Percentiles rank a stretch among this genome's conserved stretches.
Conservation (phyloP, 1,140 invertebrate species). For the Procambarus clarkii region DNA sequence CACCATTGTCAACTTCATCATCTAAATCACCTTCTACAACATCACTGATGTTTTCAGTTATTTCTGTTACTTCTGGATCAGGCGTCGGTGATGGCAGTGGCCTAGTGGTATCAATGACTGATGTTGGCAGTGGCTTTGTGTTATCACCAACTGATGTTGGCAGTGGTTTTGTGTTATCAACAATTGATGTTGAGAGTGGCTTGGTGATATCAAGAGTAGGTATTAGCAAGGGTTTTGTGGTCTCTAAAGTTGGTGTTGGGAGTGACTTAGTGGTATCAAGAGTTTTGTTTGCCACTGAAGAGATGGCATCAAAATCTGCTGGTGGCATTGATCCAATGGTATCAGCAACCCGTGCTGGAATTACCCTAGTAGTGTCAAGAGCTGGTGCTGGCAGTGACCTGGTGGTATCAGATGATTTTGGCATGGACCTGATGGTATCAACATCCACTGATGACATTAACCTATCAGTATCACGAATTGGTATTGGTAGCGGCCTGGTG, state of each 20-base stretch:
- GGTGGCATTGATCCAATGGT: no score
- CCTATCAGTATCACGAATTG: neutral
- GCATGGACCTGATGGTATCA: no score
- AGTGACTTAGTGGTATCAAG: neutral
- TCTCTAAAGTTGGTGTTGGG: neutral
- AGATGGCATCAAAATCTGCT: no score
- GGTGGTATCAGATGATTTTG: no score
- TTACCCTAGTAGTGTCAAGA: neutral
- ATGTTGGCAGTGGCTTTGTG: no score
- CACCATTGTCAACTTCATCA: conserved; percentile 10
- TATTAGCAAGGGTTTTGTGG: neutral
- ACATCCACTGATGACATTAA: no score
- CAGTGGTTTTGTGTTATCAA: neutral
- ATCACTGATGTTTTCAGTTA: neutral
- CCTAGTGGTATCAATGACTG: no score
- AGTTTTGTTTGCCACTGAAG: no score
- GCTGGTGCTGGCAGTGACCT: conserved; percentile 2
- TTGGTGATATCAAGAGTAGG: neutral
- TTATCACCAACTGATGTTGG: no score
- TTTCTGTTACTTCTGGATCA: neutral
- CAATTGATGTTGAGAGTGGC: no score
- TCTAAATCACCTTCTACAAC: neutral
- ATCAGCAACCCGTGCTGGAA: no score
- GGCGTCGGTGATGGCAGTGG: neutral
- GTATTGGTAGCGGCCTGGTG: neutral